Percentiles rank a stretch among this genome's conserved stretches.
Conservation (phyloP, 2,888 invertebrate genomes). For the Therioaphis trifolii region DNA sequence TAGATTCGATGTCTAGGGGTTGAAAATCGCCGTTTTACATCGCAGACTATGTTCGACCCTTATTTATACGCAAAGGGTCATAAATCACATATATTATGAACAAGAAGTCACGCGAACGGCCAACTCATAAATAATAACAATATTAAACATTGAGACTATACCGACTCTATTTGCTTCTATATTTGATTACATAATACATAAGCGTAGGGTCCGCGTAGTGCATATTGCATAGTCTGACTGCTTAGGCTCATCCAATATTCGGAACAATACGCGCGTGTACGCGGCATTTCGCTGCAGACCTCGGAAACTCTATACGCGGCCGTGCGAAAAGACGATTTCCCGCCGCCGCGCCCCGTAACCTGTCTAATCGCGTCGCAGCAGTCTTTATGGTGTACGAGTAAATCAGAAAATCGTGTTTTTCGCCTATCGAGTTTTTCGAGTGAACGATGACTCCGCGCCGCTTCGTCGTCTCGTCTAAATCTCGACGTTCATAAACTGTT, state of each 20-base stretch:
- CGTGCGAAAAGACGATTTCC: too few relatives aligned
- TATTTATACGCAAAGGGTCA: slow-evolving; percentile 51
- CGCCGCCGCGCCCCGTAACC: not conserved
- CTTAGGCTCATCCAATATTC: slow-evolving; percentile 20
- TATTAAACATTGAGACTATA: slow-evolving; percentile 56
- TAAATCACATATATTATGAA: slow-evolving; percentile 61
- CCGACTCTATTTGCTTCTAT: slow-evolving; percentile 55
- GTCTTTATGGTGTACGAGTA: too few relatives aligned
- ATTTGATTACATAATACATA: slow-evolving; percentile 54
- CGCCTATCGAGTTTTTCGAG: too few relatives aligned
- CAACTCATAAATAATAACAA: slow-evolving; percentile 61
- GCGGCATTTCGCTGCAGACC: not conserved
- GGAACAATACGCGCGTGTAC: not conserved
- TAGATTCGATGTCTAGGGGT: slow-evolving; percentile 48
- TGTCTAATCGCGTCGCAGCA: too few relatives aligned
- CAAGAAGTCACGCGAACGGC: slow-evolving; percentile 61
- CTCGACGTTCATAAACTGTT: too few relatives aligned
- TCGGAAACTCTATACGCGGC: not conserved
- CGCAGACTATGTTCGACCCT: slow-evolving; percentile 54
- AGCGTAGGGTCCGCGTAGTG: not conserved
- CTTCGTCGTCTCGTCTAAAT: too few relatives aligned
- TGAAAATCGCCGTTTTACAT: slow-evolving; percentile 57
- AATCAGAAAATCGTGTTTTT: too few relatives aligned
- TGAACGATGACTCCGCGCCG: too few relatives aligned
- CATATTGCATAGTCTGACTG: not conserved